Evolutionary conservation across 2,888 invertebrate genomes (phyloP).

Genomic region (Rotaria macrura): DNA sequence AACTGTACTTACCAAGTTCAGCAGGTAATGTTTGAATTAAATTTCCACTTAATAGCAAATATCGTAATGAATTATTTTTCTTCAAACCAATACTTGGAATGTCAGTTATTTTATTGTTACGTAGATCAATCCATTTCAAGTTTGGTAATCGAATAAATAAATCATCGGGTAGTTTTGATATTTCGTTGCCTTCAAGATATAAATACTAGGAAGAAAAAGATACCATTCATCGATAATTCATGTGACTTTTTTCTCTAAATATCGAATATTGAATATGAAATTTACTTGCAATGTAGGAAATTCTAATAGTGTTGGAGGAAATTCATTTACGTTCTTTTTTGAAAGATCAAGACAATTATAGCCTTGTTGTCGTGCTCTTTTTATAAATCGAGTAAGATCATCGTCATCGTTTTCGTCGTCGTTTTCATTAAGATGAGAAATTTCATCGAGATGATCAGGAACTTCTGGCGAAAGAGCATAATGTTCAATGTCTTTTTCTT

Average conservation of each 20-base stretch:
- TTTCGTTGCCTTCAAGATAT: constrained; percentile 45
- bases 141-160: constrained; percentile 45
- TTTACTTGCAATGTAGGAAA: neutral
- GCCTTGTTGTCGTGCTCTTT: neutral
- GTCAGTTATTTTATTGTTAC: constrained; percentile 41
- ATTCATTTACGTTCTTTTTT: neutral
- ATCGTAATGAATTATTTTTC: constrained; percentile 41
- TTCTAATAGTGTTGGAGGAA: neutral
- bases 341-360: constrained; percentile 6
- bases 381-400: neutral
- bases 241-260: too few relatives aligned
- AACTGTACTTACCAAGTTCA: constrained; percentile 41
- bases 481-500: neutral
- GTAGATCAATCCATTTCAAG: constrained; percentile 45
- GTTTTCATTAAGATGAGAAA: neutral
- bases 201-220: constrained; percentile 41
- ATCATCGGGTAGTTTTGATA: constrained; percentile 43
- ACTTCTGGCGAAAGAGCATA: neutral
- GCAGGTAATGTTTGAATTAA: constrained; percentile 43
- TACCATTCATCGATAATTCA: too few relatives aligned
- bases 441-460: neutral
- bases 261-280: neutral
- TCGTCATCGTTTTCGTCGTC: neutral
- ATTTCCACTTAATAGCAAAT: constrained; percentile 45
- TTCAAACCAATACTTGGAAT: constrained; percentile 43